These are phyloP conservation scores for Microcaecilia unicolor DNA, from an alignment of 2,797 vertebrate species.

Conservation along the genomic window DNA sequence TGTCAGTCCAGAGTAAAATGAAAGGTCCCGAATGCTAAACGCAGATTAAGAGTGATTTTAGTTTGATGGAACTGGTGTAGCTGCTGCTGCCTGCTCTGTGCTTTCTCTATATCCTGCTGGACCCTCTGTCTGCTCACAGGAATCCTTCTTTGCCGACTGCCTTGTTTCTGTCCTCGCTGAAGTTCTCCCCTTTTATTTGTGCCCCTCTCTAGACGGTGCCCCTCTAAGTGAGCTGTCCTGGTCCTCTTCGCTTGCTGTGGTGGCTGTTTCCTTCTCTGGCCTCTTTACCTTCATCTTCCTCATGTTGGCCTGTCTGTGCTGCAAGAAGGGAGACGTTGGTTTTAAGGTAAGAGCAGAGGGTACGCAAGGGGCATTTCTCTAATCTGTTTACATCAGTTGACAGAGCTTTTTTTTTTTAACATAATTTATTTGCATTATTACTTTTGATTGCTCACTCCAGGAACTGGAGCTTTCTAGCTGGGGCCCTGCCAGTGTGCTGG, in stretches of 20 bases:
- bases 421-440: no score
- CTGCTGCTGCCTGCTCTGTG: neutral
- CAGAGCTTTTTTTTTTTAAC: no score
- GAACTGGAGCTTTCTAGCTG: no score
- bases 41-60: no score
- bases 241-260: constrained; percentile 85
- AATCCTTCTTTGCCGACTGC: neutral
- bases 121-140: neutral
- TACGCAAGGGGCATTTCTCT: neutral
- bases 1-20: no score
- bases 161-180: no score
- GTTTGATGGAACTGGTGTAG: neutral
- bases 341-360: constrained; percentile 93
- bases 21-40: no score
- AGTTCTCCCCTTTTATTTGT: neutral
- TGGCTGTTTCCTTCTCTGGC: constrained; percentile 86
- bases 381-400: no score
- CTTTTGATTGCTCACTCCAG: no score
- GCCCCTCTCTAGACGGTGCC: constrained; percentile 61
- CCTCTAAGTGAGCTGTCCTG: constrained; percentile 88
- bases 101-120: neutral
- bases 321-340: constrained; percentile 89
- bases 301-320: constrained; percentile 97
- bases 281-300: constrained; percentile 91
- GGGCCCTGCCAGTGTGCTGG: rapidly evolving